Conservation (phyloP, 64 coral and sea anemone genomes). For the Stichodactyla helianthus region DNA sequence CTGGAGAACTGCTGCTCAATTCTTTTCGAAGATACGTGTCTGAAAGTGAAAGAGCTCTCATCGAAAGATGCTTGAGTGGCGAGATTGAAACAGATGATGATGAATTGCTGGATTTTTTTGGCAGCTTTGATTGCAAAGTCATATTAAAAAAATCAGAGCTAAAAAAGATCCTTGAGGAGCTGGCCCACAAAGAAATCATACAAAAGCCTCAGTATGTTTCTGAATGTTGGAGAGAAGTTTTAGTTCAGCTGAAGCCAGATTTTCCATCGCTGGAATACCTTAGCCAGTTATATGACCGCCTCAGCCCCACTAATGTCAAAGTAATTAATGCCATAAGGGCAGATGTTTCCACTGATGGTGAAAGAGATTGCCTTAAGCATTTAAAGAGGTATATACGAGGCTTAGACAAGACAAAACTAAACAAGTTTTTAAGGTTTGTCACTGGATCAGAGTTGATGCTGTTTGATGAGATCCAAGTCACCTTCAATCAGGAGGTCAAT, state of each 20-base stretch:
- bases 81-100: neutral
- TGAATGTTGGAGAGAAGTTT: slow-evolving; percentile 6
- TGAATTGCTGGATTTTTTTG: neutral
- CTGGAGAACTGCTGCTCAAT: slow-evolving; percentile 9
- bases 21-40: slow-evolving; percentile 14
- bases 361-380: slow-evolving; percentile 25
- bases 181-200: slow-evolving; percentile 26
- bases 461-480: slow-evolving; percentile 41
- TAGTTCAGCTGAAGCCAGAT: neutral
- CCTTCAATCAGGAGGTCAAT: slow-evolving; percentile 30
- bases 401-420: slow-evolving; percentile 36
- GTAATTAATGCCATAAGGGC: neutral
- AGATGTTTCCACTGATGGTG: slow-evolving; percentile 14
- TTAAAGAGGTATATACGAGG: slow-evolving; percentile 6
- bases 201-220: slow-evolving; percentile 22
- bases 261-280: neutral
- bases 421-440: slow-evolving; percentile 59
- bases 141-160: neutral
- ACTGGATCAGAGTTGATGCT: slow-evolving; percentile 63
- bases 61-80: neutral
- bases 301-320: neutral
- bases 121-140: slow-evolving; percentile 19
- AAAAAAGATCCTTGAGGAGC: neutral
- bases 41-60: slow-evolving; percentile 26
- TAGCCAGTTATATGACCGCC: neutral